Percentiles rank a stretch among this genome's conserved stretches.
These are phyloP conservation scores for Oncorhynchus kisutch DNA, from an alignment of 2,113 vertebrate genomes.

Conservation along the genomic window DNA sequence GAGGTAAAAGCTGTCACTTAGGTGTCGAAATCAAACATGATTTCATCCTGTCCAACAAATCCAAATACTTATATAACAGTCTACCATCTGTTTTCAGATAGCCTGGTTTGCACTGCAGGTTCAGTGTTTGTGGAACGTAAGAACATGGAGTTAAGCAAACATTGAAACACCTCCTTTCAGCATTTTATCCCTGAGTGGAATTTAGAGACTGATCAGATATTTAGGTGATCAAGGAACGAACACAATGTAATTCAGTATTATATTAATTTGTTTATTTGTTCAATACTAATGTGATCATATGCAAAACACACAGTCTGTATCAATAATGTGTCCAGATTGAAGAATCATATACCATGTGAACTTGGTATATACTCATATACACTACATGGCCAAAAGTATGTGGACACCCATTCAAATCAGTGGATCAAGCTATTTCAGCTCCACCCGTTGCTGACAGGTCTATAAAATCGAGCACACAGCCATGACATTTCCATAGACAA, in stretches of 20 bases:
- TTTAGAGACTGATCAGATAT: background rate
- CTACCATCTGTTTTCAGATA: conserved; percentile 16
- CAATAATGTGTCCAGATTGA: background rate
- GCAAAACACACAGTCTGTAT: too few species aligned
- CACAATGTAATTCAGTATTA: too few species aligned
- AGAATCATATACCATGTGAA: too few species aligned
- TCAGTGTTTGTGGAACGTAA: background rate
- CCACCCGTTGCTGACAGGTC: too few species aligned
- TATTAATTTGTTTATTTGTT: background rate
- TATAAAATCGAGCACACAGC: too few species aligned
- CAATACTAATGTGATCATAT: background rate
- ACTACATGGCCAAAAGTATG: too few species aligned
- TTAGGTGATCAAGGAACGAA: background rate
- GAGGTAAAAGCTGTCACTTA: conserved; percentile 39
- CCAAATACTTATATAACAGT: background rate
- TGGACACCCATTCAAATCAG: too few species aligned
- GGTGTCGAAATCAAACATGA: conserved; percentile 53
- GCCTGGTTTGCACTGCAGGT: background rate
- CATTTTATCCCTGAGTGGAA: background rate
- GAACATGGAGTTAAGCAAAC: too few species aligned
- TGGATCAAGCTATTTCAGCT: too few species aligned
- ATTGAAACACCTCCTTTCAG: background rate
- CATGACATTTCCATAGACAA: too few species aligned
- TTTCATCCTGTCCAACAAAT: conserved; percentile 38
- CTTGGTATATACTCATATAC: too few species aligned